Evolutionary conservation across 2,113 vertebrate species (phyloP), one percentile per base, ranked within the genome.

Genomic region (Mesembrinibis cayennensis): DNA sequence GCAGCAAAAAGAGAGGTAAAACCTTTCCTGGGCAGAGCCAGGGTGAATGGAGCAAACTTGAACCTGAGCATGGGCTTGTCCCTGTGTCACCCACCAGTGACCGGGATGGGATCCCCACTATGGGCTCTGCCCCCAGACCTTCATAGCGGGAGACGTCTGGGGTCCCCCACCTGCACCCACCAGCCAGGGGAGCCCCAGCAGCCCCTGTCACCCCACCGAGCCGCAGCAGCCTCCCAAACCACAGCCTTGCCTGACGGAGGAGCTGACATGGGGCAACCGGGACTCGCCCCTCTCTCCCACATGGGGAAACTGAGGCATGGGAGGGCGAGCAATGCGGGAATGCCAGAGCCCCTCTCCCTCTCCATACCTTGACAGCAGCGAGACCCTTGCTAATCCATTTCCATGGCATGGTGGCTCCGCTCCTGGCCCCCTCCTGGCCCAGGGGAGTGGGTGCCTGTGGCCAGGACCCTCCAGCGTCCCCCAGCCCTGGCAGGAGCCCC

Each of bases 361-460:
- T 81, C 38, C 97, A 7, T 98, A 98, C 98, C 98, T 98, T 97
- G 32, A 95, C 6, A 3, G 79, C 32, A 13, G 89, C 15, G 2
- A 97, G 53, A 16, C 92, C 79, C 93, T 95, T 97, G 45, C 79
- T 94, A 77, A 91, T 96, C 95, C 94, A 91, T 34, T 83, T 95
- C 95, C 96, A 97, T 1, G 94, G 90, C 97, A 98, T 96, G 67
- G 42, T 13, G 3, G n/a, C 72, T 50, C 22, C 9, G 13, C 36
- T 87, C 61, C 67, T 7, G 8, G 53, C 30, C 47, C 53, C 50
- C 56, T 63, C 50, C 72, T 5, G 2, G 32, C 7, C 74, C 1
- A 0, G 26, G 50, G 42, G 11, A 77, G 82, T 0, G 0, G 49
- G 38, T 87, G 50, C 53, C 78, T 0, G 2, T 4, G 3, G 70